Conservation (phyloP, 2,797 vertebrate genomes). For the Emydoidea blandingii region DNA sequence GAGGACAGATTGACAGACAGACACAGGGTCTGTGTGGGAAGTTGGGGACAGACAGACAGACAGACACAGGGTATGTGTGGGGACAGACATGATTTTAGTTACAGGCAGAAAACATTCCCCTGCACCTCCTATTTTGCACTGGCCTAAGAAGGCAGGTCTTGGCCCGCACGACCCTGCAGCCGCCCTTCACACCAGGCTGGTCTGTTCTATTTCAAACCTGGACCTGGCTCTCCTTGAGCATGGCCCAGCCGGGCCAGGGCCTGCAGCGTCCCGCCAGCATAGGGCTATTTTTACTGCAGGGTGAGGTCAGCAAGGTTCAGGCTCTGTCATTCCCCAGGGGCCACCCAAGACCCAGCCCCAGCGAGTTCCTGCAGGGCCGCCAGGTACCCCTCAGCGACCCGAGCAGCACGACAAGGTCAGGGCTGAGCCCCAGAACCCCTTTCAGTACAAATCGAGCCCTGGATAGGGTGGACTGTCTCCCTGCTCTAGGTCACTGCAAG, state of each 20-base stretch:
- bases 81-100: too few relatives aligned
- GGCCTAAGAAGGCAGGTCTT: not conserved
- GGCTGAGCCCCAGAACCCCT: too few relatives aligned
- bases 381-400: too few relatives aligned
- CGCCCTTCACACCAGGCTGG: not conserved
- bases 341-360: not conserved
- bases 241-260: rapidly evolving
- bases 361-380: not conserved
- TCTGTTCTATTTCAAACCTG: too few relatives aligned
- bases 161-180: too few relatives aligned
- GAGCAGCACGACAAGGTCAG: too few relatives aligned
- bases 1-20: too few relatives aligned
- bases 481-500: rapidly evolving
- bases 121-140: rapidly evolving
- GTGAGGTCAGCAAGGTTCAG: not conserved
- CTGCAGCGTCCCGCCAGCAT: not conserved
- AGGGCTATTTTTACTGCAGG: not conserved
- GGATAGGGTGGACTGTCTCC: not conserved
- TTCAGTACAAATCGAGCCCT: too few relatives aligned
- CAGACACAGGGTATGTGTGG: too few relatives aligned
- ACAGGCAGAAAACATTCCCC: not conserved
- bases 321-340: not conserved
- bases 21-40: too few relatives aligned
- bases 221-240: not conserved
- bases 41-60: too few relatives aligned